Base-by-base conservation (phyloP, 2,797 vertebrate species). In the Falco naumanni region DNA sequence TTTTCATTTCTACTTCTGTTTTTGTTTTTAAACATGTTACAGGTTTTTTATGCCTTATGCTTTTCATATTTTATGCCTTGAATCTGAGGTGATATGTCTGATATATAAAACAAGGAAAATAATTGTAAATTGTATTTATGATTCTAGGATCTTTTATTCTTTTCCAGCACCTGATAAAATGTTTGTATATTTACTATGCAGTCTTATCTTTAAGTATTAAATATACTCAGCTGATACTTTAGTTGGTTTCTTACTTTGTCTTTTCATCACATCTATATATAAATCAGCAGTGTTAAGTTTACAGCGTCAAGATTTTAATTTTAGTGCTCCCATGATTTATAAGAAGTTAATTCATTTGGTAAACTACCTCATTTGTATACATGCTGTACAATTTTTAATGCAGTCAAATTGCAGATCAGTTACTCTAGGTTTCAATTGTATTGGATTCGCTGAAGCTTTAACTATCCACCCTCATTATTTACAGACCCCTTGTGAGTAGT, bases 381-480 rank as follows among this genome's bases (percentile, higher is more conserved):
- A 69, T 19, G 43, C 57, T 68, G 29, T 68, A 39, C 64, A 29
- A 24, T 43, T 85, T 87, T 77, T 71, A 37, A 82, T 29, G 61
- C 54, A 80, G 71, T 92, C 56, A 87, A 91, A 68, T 72, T 63
- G 50, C 53, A 93, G 64, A 85, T 91, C 53, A 43, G n/a, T 89
- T 92, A 28, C 56, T 85, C 15, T 71, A 50, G 29, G 26, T 92
- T 93, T 91, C 72, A 75, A 10, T 64, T 83, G 29, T 57, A 39
- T 24, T 61, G 72, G 61, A 87, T 92, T 83, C 87, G 83, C 37
- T 84, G 89, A 87, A 75, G 78, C 61, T 92, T 83, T 88, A 89
- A 81, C 57, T 89, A 75, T 64, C 65, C 31, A 80, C 50, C n/a
- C 48, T 85, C 87, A 94, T 93, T 96, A 80, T 95, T 95, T 83